These are phyloP conservation scores for Folsomia manolachei DNA, from an alignment of 2,888 invertebrate species.

Conservation along the genomic window DNA sequence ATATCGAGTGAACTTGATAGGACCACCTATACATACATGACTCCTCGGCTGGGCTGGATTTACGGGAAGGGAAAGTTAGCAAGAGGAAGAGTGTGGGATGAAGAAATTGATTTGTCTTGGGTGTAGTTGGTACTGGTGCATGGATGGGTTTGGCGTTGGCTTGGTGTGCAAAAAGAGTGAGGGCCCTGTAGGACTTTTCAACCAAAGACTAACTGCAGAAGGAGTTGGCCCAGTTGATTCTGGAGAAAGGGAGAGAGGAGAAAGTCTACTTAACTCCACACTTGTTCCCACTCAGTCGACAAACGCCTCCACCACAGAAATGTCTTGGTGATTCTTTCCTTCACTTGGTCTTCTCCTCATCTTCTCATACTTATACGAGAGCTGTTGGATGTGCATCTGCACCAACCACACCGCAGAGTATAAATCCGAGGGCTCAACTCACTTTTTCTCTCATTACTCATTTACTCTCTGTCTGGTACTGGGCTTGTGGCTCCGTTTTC, in stretches of 20 bases:
- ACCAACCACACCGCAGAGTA: background rate
- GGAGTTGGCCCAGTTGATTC: slow-evolving; percentile 17
- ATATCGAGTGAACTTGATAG: too few species aligned
- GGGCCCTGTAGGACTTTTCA: background rate
- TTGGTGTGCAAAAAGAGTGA: too few species aligned
- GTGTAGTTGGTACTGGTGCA: background rate
- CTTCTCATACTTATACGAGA: too few species aligned
- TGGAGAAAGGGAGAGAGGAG: background rate
- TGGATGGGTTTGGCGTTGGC: background rate
- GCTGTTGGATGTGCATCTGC: background rate
- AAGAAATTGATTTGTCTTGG: slow-evolving; percentile 25
- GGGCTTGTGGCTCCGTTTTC: background rate
- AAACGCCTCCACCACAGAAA: slow-evolving; percentile 1
- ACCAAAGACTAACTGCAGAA: background rate
- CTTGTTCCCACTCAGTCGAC: slow-evolving; percentile 5
- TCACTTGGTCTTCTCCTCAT: too few species aligned
- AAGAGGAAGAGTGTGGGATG: too few species aligned
- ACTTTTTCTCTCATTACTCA: background rate
- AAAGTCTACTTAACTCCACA: background rate
- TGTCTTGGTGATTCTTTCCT: background rate
- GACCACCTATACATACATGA: background rate
- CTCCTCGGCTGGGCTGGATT: slow-evolving; percentile 17
- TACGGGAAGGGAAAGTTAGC: slow-evolving; percentile 10
- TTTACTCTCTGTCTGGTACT: background rate
- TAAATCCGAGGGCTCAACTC: background rate